Evolutionary conservation across 2,113 vertebrate genomes (phyloP), one percentile per base, ranked within the genome.

Genomic region (Aythya baeri): DNA sequence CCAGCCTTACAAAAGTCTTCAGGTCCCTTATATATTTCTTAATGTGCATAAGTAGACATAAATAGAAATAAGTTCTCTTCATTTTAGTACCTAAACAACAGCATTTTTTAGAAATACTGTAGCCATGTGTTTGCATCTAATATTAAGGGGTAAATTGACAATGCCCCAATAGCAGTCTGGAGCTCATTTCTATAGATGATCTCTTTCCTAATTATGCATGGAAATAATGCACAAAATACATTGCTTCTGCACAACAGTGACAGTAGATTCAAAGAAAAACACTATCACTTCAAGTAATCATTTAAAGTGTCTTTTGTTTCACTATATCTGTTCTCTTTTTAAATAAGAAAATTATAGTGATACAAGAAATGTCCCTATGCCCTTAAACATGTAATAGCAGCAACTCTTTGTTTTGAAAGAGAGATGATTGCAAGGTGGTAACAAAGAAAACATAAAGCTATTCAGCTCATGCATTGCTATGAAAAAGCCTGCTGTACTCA

Each of bases 181-280:
- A 88, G 41, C 54, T 66, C 88, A 63, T 82, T 89, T 66, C 66
- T 82, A 32, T 2, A 79, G 57, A 76, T 62, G 90, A 81, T 57
- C 17, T 17, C 10, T 70, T 89, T 96, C 50, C 31, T 49, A 86
- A 32, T 72, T 79, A 89, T 23, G 54, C n/a, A 54, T 13, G 86
- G 34, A 95, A 95, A 83, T 32, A 93, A 21, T 9, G 7, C 41
- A 91, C 36, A n/a, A 91, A 94, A 92, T 89, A 4, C 26, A 72
- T 29, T 68, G 29, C 8, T 44, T 84, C 77, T 89, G 36, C 49
- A 74, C 43, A 57, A 65, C 18, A 71, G 34, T 36, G 58, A 34
- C 32, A 83, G 43, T 59, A 74, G 50, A 41, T 83, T 79, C 36
- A 0, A 2, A 71, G 22, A 52, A 62, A 70, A 41, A 72, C 4